Percentiles rank a stretch among this genome's conserved stretches.
phyloP scores from a whole-genome alignment of 23 tunicate genomes.

The Diplosoma virens region DNA sequence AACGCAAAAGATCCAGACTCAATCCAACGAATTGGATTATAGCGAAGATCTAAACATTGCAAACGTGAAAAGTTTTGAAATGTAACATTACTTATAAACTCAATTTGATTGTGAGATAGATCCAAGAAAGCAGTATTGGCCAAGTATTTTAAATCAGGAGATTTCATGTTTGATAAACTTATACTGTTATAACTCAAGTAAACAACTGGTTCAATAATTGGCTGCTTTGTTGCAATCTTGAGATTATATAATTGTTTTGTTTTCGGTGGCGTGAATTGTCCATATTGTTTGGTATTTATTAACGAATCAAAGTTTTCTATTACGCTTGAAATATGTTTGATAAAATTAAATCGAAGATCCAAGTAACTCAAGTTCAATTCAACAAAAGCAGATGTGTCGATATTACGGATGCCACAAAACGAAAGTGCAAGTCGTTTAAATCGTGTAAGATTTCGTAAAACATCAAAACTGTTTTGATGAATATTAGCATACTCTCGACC shows the following conservation, averaged over 20 bases:
- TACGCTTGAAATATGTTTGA: neutral
- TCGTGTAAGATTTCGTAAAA: neutral
- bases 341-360: neutral
- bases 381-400: neutral
- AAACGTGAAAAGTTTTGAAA: neutral
- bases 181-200: no score
- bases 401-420: neutral
- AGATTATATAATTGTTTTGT: no score
- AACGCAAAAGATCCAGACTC: neutral
- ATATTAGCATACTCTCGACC: neutral
- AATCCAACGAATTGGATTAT: conserved; percentile 9
- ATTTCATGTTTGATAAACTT: no score
- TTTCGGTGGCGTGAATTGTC: no score
- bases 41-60: neutral
- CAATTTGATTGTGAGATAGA: conserved; percentile 12
- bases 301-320: no score
- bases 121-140: neutral
- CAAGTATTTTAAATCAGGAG: no score
- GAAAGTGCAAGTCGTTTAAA: neutral
- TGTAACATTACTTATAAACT: neutral
- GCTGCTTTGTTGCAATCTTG: no score
- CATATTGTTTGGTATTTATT: no score
- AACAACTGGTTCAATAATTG: no score
- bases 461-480: conserved; percentile 4
- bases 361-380: neutral